These are phyloP conservation scores for Palythoa heliodiscus DNA, from an alignment of 92 coral and sea anemone species.

Conservation along the genomic window DNA sequence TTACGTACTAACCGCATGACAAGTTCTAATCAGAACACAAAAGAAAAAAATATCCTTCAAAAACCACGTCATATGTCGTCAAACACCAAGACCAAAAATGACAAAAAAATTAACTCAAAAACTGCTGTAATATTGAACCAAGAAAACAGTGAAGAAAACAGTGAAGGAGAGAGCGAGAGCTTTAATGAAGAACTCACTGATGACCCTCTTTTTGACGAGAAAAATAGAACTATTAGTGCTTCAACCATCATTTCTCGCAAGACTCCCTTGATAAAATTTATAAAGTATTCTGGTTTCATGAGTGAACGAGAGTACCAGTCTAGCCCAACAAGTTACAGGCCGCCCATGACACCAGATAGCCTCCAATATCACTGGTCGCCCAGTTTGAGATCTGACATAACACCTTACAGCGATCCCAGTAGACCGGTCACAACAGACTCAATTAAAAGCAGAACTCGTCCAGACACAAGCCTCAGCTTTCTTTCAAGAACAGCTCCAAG, in stretches of 20 bases:
- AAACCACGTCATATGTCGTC: background rate
- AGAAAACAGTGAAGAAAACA: background rate
- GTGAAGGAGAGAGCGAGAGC: background rate
- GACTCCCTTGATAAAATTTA: slow-evolving; percentile 25
- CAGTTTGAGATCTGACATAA: slow-evolving; percentile 28
- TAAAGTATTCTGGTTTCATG: slow-evolving; percentile 13
- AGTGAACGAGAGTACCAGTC: slow-evolving; percentile 10
- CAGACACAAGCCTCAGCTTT: slow-evolving; percentile 24
- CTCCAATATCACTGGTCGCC: slow-evolving; percentile 34
- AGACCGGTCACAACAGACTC: slow-evolving; percentile 24
- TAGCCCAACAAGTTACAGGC: slow-evolving; percentile 34
- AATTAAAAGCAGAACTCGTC: background rate
- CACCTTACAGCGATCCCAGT: slow-evolving; percentile 25
- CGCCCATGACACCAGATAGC: slow-evolving; percentile 40
- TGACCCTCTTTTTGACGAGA: background rate
- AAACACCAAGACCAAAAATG: background rate
- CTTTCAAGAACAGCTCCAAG: slow-evolving; percentile 38
- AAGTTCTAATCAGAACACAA: background rate
- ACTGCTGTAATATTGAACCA: background rate
- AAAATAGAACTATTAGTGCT: background rate
- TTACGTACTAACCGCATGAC: background rate
- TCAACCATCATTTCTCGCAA: slow-evolving; percentile 20
- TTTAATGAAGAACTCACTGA: background rate
- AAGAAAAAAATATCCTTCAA: background rate
- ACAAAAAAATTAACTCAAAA: background rate